Evolutionary conservation across 1,140 invertebrate species (phyloP).

Genomic region (Mercenaria mercenaria): DNA sequence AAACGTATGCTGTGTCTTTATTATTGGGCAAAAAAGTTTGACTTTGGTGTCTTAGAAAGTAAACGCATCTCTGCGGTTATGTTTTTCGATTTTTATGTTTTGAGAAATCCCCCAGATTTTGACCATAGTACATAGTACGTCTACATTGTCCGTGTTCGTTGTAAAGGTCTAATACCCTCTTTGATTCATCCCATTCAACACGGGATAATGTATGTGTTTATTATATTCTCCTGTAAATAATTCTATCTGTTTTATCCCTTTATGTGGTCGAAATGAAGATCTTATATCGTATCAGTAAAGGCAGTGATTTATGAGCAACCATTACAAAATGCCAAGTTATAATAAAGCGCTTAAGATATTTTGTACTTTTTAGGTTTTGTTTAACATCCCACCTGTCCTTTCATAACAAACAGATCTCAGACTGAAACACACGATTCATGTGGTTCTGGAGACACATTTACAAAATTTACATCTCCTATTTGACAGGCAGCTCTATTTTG

Average conservation of each 20-base stretch:
- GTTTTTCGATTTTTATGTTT: too few species aligned
- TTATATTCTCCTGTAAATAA: too few species aligned
- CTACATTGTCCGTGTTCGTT: too few species aligned
- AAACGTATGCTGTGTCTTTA: too few species aligned
- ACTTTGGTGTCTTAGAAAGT: too few species aligned
- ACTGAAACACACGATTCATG: slow-evolving; percentile 46
- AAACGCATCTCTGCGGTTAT: too few species aligned
- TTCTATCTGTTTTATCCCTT: background rate
- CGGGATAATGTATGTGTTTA: too few species aligned
- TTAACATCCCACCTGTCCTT: slow-evolving; percentile 36
- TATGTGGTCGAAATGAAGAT: slow-evolving; percentile 9
- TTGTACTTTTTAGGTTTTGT: slow-evolving; percentile 19
- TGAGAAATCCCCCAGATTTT: too few species aligned
- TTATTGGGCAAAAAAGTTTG: too few species aligned
- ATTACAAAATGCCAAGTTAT: slow-evolving; percentile 30
- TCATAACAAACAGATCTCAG: slow-evolving; percentile 22
- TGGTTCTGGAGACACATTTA: slow-evolving; percentile 42
- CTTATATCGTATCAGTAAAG: slow-evolving; percentile 19
- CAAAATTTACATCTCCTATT: slow-evolving; percentile 63
- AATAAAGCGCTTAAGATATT: background rate
- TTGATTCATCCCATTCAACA: too few species aligned
- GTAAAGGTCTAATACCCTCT: too few species aligned
- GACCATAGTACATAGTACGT: too few species aligned
- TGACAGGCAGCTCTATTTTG: slow-evolving; percentile 64
- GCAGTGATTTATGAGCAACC: background rate